Conservation (phyloP, 2,888 invertebrate genomes). For the Coelopa pilipes region DNA sequence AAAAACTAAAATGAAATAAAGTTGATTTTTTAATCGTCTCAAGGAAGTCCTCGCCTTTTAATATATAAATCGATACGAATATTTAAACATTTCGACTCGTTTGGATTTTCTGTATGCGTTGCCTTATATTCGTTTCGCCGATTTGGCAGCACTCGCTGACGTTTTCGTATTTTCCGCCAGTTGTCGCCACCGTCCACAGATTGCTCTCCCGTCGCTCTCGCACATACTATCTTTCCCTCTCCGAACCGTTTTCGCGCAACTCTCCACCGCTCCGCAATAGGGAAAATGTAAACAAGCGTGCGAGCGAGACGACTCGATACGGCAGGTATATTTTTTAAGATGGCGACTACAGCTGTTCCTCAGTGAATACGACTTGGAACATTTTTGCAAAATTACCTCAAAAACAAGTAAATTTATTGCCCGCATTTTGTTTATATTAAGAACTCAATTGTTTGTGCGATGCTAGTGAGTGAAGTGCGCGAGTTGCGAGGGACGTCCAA, state of each 20-base stretch:
- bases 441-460: conserved; percentile 17
- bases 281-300: conserved; percentile 42
- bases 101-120: no score
- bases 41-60: conserved; percentile 9
- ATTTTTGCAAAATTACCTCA: conserved; percentile 49
- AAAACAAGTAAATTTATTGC: conserved; percentile 49
- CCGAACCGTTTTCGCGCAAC: neutral
- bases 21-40: conserved; percentile 46
- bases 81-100: no score
- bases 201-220: no score
- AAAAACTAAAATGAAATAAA: conserved; percentile 38
- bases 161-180: no score
- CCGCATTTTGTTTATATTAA: conserved; percentile 33
- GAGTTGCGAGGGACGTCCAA: neutral
- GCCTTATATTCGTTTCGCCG: no score
- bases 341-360: conserved; percentile 56
- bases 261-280: conserved; percentile 19
- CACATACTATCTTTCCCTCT: neutral
- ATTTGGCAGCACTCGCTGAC: no score
- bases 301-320: conserved; percentile 44
- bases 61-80: neutral
- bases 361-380: conserved; percentile 49
- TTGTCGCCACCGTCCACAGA: no score
- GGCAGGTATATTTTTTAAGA: conserved; percentile 50
- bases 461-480: neutral